These are phyloP conservation scores for Atherinomorus stipes DNA, from an alignment of 2,113 vertebrate genomes.

Conservation along the genomic window DNA sequence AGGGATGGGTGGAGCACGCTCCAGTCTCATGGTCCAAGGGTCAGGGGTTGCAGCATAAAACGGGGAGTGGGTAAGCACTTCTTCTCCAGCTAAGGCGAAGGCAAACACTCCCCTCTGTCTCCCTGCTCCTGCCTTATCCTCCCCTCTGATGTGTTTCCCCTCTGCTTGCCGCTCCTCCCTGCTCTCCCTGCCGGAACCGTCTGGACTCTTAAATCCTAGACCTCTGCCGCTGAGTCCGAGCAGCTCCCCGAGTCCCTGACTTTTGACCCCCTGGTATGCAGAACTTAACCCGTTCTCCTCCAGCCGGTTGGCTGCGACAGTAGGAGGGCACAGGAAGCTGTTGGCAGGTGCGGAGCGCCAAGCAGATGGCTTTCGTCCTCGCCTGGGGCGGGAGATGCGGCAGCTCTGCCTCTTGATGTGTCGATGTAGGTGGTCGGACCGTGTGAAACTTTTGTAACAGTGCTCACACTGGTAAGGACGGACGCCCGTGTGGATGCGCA, in stretches of 20 bases:
- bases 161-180: slow-evolving; percentile 87
- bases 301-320: slow-evolving; percentile 54
- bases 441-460: slow-evolving; percentile 99
- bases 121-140: slow-evolving; percentile 87
- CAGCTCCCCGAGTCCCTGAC: slow-evolving; percentile 86
- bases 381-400: slow-evolving; percentile 88
- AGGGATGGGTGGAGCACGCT: slow-evolving; percentile 87
- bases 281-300: slow-evolving; percentile 82
- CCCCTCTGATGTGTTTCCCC: slow-evolving; percentile 84
- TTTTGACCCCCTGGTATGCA: slow-evolving; percentile 81
- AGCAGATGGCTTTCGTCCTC: slow-evolving; percentile 89
- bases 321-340: slow-evolving; percentile 86
- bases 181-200: slow-evolving; percentile 83
- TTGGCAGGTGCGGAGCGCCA: slow-evolving; percentile 84
- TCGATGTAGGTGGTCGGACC: slow-evolving; percentile 96
- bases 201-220: slow-evolving; percentile 86
- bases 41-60: slow-evolving; percentile 88
- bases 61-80: slow-evolving; percentile 86
- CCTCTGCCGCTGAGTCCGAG: slow-evolving; percentile 69
- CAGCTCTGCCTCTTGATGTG: slow-evolving; percentile 99
- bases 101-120: slow-evolving; percentile 91
- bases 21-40: slow-evolving; percentile 91
- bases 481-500: slow-evolving; percentile 97
- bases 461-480: slow-evolving; percentile 98
- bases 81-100: slow-evolving; percentile 89